A percentile compares a stretch with the other conserved stretches of the same genome.
Evolutionary conservation across 2,113 vertebrate genomes (phyloP).

Genomic region (Plestiodon gilberti): DNA sequence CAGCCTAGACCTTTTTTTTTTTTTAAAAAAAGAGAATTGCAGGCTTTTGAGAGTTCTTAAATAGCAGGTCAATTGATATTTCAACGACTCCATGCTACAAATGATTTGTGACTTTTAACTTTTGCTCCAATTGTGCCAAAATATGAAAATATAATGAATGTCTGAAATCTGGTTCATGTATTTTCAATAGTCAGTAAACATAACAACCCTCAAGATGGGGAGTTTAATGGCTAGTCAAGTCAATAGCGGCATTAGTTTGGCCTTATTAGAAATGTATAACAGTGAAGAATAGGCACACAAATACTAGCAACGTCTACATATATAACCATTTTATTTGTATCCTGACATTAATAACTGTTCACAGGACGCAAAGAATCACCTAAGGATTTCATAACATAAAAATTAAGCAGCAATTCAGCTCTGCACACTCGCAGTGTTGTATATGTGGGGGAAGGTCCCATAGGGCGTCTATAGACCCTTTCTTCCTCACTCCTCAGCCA

Average conservation of each 20-base stretch:
- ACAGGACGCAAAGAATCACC: background rate
- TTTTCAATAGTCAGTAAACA: background rate
- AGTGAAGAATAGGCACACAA: background rate
- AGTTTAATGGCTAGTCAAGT: background rate
- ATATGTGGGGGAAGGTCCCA: background rate
- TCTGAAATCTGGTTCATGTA: background rate
- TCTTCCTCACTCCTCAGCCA: background rate
- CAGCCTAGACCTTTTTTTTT: background rate
- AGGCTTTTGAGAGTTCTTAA: background rate
- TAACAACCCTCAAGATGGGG: background rate
- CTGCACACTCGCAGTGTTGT: background rate
- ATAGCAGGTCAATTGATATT: background rate
- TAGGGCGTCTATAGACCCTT: too few relatives aligned
- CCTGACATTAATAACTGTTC: constrained; percentile 28
- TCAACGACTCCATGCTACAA: background rate
- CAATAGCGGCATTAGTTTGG: background rate
- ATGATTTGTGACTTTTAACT: background rate
- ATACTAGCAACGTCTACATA: background rate
- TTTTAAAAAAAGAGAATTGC: background rate
- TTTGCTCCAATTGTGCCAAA: background rate
- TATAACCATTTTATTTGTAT: constrained; percentile 11
- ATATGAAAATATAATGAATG: constrained; percentile 1
- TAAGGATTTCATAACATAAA: constrained; percentile 22
- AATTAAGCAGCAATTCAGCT: background rate
- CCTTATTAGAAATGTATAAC: background rate